Conservation (phyloP, 2,113 vertebrate species). For the Dipodomys ordii region DNA sequence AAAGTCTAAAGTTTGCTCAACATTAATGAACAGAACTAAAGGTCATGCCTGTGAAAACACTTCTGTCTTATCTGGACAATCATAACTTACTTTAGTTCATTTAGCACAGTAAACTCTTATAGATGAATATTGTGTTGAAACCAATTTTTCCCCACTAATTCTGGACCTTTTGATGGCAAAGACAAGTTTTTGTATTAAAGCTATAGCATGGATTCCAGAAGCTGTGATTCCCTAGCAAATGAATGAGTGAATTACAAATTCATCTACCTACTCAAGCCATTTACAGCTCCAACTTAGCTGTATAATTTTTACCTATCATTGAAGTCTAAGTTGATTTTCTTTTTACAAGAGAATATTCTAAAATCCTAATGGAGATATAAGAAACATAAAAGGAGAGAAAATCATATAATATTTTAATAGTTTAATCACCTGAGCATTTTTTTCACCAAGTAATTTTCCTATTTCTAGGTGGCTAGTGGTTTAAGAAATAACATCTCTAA, state of each 20-base stretch:
- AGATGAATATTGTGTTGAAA: not conserved
- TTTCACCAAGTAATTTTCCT: not conserved
- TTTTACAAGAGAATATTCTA: not conserved
- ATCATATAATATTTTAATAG: not conserved
- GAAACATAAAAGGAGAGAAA: not conserved
- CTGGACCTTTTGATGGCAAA: not conserved
- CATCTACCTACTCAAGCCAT: not conserved
- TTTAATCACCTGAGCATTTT: not conserved
- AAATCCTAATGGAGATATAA: not conserved
- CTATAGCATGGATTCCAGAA: not conserved
- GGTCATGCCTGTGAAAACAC: constrained; percentile 46
- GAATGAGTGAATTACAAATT: not conserved
- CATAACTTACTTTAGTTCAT: not conserved
- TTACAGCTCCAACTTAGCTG: not conserved
- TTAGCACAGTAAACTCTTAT: not conserved
- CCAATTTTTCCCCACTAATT: not conserved
- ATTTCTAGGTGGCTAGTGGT: not conserved
- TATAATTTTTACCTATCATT: not conserved
- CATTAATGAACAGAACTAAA: constrained; percentile 56
- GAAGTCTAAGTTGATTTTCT: too few relatives aligned
- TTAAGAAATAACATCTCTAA: not conserved
- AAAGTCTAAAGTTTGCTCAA: constrained; percentile 13
- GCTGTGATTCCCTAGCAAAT: not conserved
- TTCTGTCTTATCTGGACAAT: not conserved
- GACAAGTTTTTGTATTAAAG: not conserved